Evolutionary conservation across 2,888 invertebrate genomes (phyloP).

Genomic region (Lampropteryx suffumata): DNA sequence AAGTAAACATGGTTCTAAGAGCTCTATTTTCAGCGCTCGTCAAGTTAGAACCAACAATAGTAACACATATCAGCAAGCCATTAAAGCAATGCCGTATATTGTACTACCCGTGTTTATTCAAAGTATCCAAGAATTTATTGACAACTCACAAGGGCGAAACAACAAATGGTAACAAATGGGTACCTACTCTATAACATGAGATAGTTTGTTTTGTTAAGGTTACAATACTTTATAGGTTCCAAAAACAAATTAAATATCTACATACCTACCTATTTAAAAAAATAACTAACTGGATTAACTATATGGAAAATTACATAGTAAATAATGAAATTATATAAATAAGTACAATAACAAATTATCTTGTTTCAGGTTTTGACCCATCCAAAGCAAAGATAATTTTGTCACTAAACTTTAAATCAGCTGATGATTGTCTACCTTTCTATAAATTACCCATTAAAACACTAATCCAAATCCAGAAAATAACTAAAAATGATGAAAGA

Average conservation of each 20-base stretch:
- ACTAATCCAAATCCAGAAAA: conserved; percentile 57
- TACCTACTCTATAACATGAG: too few relatives aligned
- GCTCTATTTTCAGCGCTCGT: neutral
- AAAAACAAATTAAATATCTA: too few relatives aligned
- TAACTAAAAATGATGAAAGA: conserved; percentile 63
- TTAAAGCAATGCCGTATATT: conserved; percentile 1
- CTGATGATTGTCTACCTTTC: conserved; percentile 80
- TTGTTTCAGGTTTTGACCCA: conserved; percentile 43
- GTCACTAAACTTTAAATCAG: conserved; percentile 63
- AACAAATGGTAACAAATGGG: conserved; percentile 4
- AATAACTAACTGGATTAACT: too few relatives aligned
- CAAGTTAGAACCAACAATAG: conserved; percentile 4
- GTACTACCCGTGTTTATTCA: neutral
- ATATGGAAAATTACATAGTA: too few relatives aligned
- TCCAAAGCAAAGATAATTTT: conserved; percentile 64
- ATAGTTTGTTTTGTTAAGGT: too few relatives aligned
- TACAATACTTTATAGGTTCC: too few relatives aligned
- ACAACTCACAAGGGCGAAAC: conserved; percentile 9
- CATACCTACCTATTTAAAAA: too few relatives aligned
- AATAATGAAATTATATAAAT: too few relatives aligned
- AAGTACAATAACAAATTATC: too few relatives aligned
- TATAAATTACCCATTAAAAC: conserved; percentile 65
- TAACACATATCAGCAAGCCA: neutral
- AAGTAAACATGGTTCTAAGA: conserved; percentile 10
- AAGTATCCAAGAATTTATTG: neutral